Conservation (phyloP, 2,113 vertebrate genomes). For the Arizona elegans region DNA sequence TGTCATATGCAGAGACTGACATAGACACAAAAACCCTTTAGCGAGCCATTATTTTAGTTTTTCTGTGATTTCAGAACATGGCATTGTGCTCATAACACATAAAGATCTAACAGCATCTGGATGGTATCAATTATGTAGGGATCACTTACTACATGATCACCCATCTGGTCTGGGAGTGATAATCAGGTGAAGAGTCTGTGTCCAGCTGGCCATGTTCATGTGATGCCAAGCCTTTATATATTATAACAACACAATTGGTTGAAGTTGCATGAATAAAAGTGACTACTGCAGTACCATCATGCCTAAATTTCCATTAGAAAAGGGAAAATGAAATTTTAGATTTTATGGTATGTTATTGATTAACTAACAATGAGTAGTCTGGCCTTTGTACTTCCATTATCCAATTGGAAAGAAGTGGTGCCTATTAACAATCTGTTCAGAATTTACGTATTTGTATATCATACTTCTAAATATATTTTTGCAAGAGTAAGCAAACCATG, state of each 20-base stretch:
- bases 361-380: background rate
- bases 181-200: background rate
- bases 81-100: background rate
- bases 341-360: background rate
- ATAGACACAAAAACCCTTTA: background rate
- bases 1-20: background rate
- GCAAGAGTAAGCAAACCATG: background rate
- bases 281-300: background rate
- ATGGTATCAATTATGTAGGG: background rate
- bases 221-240: background rate
- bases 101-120: background rate
- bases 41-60: background rate
- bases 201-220: background rate
- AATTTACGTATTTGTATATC: background rate
- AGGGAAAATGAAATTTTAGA: background rate
- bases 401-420: background rate
- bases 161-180: background rate
- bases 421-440: background rate
- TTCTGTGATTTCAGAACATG: background rate
- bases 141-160: background rate
- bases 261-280: background rate
- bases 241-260: background rate
- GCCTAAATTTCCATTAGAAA: background rate
- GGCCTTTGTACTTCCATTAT: background rate
- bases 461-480: background rate